Conservation (phyloP, 1,140 invertebrate species). For the Drosophila arizonae region DNA sequence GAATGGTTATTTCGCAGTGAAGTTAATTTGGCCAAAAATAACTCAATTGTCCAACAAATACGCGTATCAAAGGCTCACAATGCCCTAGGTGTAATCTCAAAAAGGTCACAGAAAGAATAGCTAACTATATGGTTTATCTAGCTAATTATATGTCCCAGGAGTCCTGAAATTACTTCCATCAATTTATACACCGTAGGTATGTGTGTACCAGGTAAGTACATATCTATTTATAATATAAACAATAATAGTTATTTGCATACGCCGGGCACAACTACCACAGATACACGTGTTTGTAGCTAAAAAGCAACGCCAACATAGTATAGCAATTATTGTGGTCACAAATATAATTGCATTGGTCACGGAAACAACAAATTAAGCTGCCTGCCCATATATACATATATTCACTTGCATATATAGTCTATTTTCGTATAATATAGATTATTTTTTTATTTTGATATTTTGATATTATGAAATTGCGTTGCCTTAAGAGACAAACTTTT, state of each 20-base stretch:
- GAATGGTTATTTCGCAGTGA: too few relatives aligned
- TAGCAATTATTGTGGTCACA: conserved; percentile 46
- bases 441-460: conserved; percentile 3
- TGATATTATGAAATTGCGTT: conserved; percentile 11
- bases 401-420: background rate
- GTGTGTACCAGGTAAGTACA: too few relatives aligned
- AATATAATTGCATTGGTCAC: conserved; percentile 71
- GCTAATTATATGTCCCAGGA: conserved; percentile 5
- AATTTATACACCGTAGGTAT: background rate
- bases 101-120: background rate
- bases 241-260: background rate
- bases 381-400: conserved; percentile 16
- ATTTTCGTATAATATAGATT: conserved; percentile 12
- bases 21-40: background rate
- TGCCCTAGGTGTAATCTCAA: background rate
- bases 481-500: background rate
- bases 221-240: background rate
- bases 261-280: background rate
- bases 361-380: conserved; percentile 73
- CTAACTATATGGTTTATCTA: conserved; percentile 4
- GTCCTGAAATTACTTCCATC: conserved; percentile 21
- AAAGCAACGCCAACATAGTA: conserved; percentile 16
- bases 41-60: background rate
- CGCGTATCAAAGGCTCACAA: background rate
- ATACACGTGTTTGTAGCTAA: conserved; percentile 13